A percentile compares a stretch with the other conserved stretches of the same genome.
These are phyloP conservation scores for Tenthredo scrophulariae DNA, from an alignment of 2,888 invertebrate species.

Conservation along the genomic window DNA sequence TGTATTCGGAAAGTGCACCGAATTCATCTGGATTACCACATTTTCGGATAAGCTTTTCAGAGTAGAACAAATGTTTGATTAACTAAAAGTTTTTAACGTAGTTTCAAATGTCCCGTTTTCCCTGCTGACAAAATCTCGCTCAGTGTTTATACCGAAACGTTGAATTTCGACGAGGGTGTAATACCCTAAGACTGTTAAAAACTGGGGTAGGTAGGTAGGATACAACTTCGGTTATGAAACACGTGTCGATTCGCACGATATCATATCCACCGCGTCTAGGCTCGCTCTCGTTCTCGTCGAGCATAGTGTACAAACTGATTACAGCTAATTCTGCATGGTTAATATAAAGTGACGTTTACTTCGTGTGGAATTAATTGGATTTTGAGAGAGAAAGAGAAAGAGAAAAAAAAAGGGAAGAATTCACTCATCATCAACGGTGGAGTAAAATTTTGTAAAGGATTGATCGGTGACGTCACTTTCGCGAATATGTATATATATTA, in stretches of 20 bases:
- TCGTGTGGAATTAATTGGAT: constrained; percentile 19
- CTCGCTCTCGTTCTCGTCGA: constrained; percentile 7
- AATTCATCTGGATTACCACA: neutral
- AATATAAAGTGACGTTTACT: neutral
- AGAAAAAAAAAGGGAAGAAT: neutral
- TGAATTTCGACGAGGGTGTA: constrained; percentile 36
- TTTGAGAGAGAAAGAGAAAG: neutral
- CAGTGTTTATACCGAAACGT: constrained; percentile 3
- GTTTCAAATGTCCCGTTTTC: constrained; percentile 51
- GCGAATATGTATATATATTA: neutral
- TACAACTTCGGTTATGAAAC: constrained; percentile 12
- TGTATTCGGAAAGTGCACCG: neutral
- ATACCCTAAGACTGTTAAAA: constrained; percentile 39
- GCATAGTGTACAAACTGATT: constrained; percentile 14
- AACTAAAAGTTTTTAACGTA: constrained; percentile 70
- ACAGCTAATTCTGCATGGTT: constrained; percentile 19
- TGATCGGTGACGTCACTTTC: neutral
- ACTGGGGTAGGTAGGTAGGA: constrained; percentile 4
- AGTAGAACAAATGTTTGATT: constrained; percentile 68
- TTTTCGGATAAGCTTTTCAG: constrained; percentile 19
- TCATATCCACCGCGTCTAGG: constrained; percentile 25
- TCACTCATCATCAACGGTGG: neutral
- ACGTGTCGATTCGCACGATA: constrained; percentile 38
- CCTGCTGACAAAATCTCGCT: neutral
- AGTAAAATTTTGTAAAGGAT: neutral